Evolutionary conservation across 2,113 vertebrate genomes (phyloP).

Genomic region (Arenaria interpres): DNA sequence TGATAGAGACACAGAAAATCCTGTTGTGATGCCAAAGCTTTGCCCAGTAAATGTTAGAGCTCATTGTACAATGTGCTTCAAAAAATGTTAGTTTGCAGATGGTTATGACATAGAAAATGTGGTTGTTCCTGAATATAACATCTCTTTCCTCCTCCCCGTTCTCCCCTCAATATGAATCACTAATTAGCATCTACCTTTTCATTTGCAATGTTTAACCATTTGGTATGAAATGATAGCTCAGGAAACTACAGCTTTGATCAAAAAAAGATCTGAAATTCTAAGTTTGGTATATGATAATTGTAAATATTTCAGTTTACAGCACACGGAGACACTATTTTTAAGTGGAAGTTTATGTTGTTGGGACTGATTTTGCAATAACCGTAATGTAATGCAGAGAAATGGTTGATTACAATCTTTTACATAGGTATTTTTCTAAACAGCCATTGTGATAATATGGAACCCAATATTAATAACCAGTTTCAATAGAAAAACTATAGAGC

Average conservation of each 20-base stretch:
- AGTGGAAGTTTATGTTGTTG: neutral
- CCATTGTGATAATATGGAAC: neutral
- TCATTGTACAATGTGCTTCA: neutral
- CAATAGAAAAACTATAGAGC: neutral
- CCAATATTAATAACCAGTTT: neutral
- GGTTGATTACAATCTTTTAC: neutral
- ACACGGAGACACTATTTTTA: neutral
- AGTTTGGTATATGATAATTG: neutral
- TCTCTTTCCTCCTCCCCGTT: neutral
- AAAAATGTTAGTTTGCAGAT: slow-evolving; percentile 24
- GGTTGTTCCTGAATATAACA: neutral
- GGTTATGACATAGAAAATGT: neutral
- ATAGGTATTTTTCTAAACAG: neutral
- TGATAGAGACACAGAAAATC: slow-evolving; percentile 10
- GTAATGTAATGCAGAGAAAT: neutral
- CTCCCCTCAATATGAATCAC: neutral
- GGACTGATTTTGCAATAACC: neutral
- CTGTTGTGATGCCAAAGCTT: slow-evolving; percentile 6
- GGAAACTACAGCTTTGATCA: neutral
- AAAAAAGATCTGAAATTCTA: neutral
- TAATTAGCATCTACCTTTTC: neutral
- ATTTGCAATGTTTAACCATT: neutral
- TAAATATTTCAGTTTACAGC: neutral
- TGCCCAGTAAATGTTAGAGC: neutral
- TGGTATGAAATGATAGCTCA: neutral